Percentiles rank a stretch among this genome's conserved stretches.
These are phyloP conservation scores for Porites australiensis DNA, from an alignment of 64 coral and sea anemone genomes.

Conservation along the genomic window DNA sequence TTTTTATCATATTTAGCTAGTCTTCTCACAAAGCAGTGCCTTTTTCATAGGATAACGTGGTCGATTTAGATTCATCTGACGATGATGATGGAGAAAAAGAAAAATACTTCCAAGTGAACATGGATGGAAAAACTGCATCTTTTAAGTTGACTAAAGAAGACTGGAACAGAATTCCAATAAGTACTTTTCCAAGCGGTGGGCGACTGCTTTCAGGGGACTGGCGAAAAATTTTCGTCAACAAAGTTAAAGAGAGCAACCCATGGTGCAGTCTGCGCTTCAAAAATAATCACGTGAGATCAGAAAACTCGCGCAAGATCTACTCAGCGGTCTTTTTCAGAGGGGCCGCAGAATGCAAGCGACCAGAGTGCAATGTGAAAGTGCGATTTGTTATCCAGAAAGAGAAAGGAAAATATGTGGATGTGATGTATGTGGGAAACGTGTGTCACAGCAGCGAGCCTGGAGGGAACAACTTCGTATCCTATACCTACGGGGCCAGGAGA, in stretches of 20 bases:
- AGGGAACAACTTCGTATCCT: not conserved
- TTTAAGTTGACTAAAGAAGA: slow-evolving; percentile 42
- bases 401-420: slow-evolving; percentile 40
- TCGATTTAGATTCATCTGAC: slow-evolving; percentile 43
- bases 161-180: slow-evolving; percentile 46
- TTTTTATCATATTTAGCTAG: too few relatives aligned
- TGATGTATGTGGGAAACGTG: slow-evolving; percentile 21
- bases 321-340: slow-evolving; percentile 56
- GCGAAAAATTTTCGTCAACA: slow-evolving; percentile 37
- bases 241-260: slow-evolving; percentile 52
- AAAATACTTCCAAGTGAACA: slow-evolving; percentile 37
- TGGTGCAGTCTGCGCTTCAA: slow-evolving; percentile 59
- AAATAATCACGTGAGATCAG: slow-evolving; percentile 59
- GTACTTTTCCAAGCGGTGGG: slow-evolving; percentile 39
- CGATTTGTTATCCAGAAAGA: slow-evolving; percentile 46
- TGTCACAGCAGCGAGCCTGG: slow-evolving; percentile 44
- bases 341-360: slow-evolving; percentile 46
- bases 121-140: slow-evolving; percentile 28
- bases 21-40: too few relatives aligned
- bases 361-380: slow-evolving; percentile 52
- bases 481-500: too few relatives aligned
- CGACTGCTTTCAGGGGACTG: slow-evolving; percentile 43
- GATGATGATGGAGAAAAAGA: slow-evolving; percentile 10
- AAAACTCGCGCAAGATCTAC: slow-evolving; percentile 41
- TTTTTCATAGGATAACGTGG: not conserved